Base-by-base conservation (phyloP, 2,797 vertebrate genomes). In the Micrastur ruficollis region DNA sequence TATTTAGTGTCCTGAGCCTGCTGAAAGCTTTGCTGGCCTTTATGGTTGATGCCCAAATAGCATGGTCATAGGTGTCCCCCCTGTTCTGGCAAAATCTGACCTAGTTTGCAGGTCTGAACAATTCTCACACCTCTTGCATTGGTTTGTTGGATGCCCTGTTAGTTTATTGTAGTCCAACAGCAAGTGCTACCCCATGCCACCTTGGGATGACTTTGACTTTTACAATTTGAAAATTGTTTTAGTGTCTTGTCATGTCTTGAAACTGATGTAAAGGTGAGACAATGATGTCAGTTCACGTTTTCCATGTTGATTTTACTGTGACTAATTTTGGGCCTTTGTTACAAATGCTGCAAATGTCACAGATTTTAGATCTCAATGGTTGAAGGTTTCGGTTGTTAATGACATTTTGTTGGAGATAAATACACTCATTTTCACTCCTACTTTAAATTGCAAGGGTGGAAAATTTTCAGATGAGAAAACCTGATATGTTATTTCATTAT, bases 311-410 rank as follows among this genome's bases (percentile, higher is more conserved):
- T 86, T 90, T 93, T 89, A 38, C 46, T 79, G 27, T 74, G 76
- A 74, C 55, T 90, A 71, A 93, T 95, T 86, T 85, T 53, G 31
- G 52, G 61, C 50, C 78, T 83, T 95, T 92, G 72, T 80, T 91
- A 67, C 46, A 74, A 27, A 16, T 32, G 34, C 63, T 73, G 42
- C 59, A 89, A 80, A 92, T 95, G 63, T 96, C 92, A 95, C 74
- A 82, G 53, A 74, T 87, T 91, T 91, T 89, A 29, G 65, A 61
- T 81, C 79, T 82, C 75, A 67, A 0, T 55, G 42, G 74, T n/a
- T 90, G 86, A 95, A 89, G 49, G 34, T 81, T 91, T 92, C 80
- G 31, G 47, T 65, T 58, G 32, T 84, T 93, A 80, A 59, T 82
- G n/a, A 62, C 52, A 70, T 89, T 90, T 94, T 65, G 22, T 46